Evolutionary conservation across 1,140 invertebrate genomes (phyloP), one percentile per base, ranked within the genome.

Genomic region (Cotesia glomerata): DNA sequence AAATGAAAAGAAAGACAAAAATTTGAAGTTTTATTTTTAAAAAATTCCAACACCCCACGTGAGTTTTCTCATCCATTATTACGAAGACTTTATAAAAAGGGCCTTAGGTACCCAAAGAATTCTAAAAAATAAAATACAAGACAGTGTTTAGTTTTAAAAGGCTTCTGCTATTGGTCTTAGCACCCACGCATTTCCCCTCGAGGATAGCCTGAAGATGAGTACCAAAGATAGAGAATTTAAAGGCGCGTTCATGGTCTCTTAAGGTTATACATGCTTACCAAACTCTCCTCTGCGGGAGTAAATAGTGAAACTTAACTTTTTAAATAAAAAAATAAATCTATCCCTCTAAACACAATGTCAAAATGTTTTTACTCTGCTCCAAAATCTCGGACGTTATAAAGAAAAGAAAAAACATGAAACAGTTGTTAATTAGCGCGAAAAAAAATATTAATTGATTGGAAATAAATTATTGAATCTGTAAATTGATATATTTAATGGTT

Each of bases 211-310:
- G 26, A 74, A 74, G 73, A 74, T 74, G 59, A 69, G 52, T 56
- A 67, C 62, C 68, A 54, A 74, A 74, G 68, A 74, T 71, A 74
- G 68, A 74, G 68, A 73, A 73, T 62, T 68, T 73, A 51, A 62
- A 66, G 71, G 71, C 71, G 71, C 62, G 65, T 68, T 64, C 26
- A 54, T 59, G 18, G 54, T 45, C 39, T 45, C 35, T 49, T 59
- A 26, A 16, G 14, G 7, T 35, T 58, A 45, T 45, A 45, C 39
- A 45, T 7, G 7, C 39, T 45, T 45, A 45, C 11, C 11, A 2
- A 45, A 45, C 39, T 62, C 45, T 45, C 14, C 71, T 68, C 71
- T 62, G 71, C 64, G 71, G 71, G 71, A 73, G 71, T 56, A 66
- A 59, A 59, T 39, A 66, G 16, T 34, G 18, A 51, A 18, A 36